Percentiles rank a stretch among this genome's conserved stretches.
These are phyloP conservation scores for Calcarius lapponicus DNA, from an alignment of 2,797 vertebrate genomes.

Conservation along the genomic window DNA sequence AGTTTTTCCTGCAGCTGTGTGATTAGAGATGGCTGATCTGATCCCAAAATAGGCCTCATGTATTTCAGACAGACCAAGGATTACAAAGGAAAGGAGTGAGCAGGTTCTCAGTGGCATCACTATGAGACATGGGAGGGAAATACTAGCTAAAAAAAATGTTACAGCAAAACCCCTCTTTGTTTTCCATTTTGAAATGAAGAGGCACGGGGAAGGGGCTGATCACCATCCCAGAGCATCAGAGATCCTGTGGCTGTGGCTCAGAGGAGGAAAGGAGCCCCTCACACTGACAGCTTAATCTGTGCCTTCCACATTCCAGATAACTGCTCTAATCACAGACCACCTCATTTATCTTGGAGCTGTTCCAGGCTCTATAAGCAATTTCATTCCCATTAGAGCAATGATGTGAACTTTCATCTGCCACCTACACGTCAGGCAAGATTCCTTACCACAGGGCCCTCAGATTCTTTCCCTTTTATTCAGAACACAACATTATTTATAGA, in stretches of 20 bases:
- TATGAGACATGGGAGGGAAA: not conserved
- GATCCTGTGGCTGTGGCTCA: not conserved
- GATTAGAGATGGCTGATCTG: not conserved
- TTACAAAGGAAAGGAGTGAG: not conserved
- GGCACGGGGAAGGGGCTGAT: not conserved
- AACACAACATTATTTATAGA: not conserved
- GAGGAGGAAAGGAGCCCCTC: not conserved
- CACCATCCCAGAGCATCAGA: not conserved
- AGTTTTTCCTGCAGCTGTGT: not conserved
- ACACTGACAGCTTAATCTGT: not conserved
- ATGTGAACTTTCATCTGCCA: constrained; percentile 16
- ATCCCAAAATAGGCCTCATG: not conserved
- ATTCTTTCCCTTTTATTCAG: not conserved
- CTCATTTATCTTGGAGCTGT: not conserved
- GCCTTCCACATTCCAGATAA: not conserved
- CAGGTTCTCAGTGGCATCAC: not conserved
- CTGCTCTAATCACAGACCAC: not conserved
- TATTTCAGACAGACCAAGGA: not conserved
- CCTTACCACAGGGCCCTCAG: not conserved
- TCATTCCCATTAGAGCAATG: not conserved
- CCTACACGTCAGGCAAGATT: not conserved
- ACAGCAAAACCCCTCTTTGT: not conserved
- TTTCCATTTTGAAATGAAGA: not conserved
- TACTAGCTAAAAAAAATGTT: not conserved
- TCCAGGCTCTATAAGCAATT: constrained; percentile 1